Percentiles rank a stretch among this genome's conserved stretches.
phyloP scores from a whole-genome alignment of 1,140 invertebrate species.

The Caerostris darwini region DNA sequence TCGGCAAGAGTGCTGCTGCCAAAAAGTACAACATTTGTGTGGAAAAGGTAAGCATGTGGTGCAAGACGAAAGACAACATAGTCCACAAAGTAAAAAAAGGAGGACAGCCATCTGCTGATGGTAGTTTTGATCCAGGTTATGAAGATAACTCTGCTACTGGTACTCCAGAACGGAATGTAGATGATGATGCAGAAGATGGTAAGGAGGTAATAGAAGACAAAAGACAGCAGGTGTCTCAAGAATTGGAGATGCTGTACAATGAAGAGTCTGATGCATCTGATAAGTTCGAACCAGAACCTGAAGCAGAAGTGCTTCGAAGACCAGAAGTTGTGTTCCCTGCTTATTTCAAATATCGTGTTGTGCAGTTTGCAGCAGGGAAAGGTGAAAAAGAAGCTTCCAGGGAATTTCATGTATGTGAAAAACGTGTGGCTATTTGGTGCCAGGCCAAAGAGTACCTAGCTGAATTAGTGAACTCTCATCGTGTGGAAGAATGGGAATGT shows the following conservation, averaged over 20 bases:
- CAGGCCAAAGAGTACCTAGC: slow-evolving; percentile 61
- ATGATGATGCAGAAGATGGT: not conserved
- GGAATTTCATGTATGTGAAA: slow-evolving; percentile 70
- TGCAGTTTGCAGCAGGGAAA: slow-evolving; percentile 47
- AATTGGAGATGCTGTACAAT: slow-evolving; percentile 60
- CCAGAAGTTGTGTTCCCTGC: slow-evolving; percentile 67
- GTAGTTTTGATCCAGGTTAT: slow-evolving; percentile 37
- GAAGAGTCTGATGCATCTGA: slow-evolving; percentile 67
- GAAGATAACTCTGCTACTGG: slow-evolving; percentile 52
- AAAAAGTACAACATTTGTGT: slow-evolving; percentile 76
- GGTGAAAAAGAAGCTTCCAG: slow-evolving; percentile 65
- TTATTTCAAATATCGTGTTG: slow-evolving; percentile 57
- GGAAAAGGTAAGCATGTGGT: slow-evolving; percentile 76
- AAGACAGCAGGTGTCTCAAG: slow-evolving; percentile 59
- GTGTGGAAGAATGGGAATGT: slow-evolving; percentile 68
- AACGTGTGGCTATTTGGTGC: slow-evolving; percentile 68
- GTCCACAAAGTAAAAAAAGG: slow-evolving; percentile 76
- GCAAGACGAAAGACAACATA: slow-evolving; percentile 76
- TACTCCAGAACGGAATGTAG: slow-evolving; percentile 28
- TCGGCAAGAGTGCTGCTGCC: slow-evolving; percentile 72
- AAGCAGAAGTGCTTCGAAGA: slow-evolving; percentile 29
- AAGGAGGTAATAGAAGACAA: slow-evolving; percentile 40
- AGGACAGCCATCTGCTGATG: slow-evolving; percentile 49
- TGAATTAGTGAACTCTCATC: slow-evolving; percentile 41
- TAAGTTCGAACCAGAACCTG: slow-evolving; percentile 51